Percentiles rank a stretch among this genome's conserved stretches.
phyloP scores from a whole-genome alignment of 2,113 vertebrate genomes.

The Empidonax alnorum region DNA sequence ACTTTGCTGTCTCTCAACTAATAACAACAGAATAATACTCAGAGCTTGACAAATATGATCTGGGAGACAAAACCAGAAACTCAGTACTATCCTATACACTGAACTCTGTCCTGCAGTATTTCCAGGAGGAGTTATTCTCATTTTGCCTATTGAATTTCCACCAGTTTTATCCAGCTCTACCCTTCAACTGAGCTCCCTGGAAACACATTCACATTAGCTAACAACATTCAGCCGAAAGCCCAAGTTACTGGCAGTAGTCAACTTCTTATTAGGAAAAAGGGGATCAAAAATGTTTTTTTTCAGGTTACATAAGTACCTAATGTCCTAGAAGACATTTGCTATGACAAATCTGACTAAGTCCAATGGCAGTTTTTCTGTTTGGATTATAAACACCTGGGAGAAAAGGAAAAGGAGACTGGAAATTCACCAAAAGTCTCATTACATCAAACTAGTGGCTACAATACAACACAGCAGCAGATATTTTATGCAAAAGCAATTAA shows the following conservation, averaged over 20 bases:
- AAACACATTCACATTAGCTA: background rate
- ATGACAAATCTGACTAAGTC: background rate
- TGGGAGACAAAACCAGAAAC: background rate
- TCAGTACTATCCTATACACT: background rate
- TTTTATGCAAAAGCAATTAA: background rate
- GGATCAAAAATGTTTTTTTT: background rate
- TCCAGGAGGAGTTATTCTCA: background rate
- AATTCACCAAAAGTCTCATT: background rate
- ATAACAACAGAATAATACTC: background rate
- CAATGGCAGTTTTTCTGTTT: background rate
- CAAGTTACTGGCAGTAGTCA: background rate
- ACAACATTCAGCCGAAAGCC: background rate
- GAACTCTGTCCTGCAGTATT: background rate
- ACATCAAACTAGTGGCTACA: background rate
- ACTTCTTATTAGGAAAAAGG: background rate
- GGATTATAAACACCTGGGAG: background rate
- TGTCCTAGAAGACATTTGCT: background rate
- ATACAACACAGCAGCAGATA: background rate
- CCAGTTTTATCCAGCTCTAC: background rate
- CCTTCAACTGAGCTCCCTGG: background rate
- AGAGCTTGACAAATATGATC: background rate
- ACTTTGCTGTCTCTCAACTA: background rate
- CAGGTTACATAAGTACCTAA: background rate
- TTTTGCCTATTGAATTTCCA: background rate
- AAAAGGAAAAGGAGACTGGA: background rate